Evolutionary conservation across 2,797 vertebrate species (phyloP).

Genomic region (Choloepus didactylus): DNA sequence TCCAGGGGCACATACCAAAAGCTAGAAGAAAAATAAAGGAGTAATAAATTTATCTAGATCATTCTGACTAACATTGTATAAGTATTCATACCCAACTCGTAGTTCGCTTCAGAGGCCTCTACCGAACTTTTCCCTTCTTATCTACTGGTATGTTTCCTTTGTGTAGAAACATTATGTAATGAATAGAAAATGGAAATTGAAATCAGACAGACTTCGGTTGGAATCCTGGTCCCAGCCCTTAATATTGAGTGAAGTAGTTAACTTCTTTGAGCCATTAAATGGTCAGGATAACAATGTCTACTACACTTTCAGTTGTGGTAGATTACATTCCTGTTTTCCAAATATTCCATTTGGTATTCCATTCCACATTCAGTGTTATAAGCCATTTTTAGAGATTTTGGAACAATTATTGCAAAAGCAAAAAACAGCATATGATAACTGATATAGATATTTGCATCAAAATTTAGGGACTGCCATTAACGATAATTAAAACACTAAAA

Average conservation of each 20-base stretch:
- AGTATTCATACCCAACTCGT: not conserved
- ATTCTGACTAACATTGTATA: not conserved
- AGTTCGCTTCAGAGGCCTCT: not conserved
- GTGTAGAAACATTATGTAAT: not conserved
- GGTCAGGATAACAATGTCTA: not conserved
- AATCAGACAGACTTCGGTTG: not conserved
- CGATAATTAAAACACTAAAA: constrained; percentile 28
- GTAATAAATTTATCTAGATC: not conserved
- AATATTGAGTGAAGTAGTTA: not conserved
- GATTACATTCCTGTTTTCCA: not conserved
- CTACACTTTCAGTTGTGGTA: not conserved
- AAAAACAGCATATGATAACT: not conserved
- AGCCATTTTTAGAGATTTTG: not conserved
- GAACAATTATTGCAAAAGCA: not conserved
- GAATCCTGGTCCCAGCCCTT: not conserved
- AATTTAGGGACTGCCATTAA: not conserved
- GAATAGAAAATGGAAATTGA: not conserved
- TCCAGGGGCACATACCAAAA: not conserved
- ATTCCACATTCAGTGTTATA: not conserved
- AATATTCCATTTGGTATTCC: not conserved
- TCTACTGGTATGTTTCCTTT: not conserved
- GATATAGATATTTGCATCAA: not conserved
- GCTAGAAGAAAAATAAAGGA: not conserved
- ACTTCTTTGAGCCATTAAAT: not conserved
- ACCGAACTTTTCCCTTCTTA: not conserved